These are phyloP conservation scores for Pseudochirops corinnae DNA, from an alignment of 2,797 vertebrate species.

Conservation along the genomic window DNA sequence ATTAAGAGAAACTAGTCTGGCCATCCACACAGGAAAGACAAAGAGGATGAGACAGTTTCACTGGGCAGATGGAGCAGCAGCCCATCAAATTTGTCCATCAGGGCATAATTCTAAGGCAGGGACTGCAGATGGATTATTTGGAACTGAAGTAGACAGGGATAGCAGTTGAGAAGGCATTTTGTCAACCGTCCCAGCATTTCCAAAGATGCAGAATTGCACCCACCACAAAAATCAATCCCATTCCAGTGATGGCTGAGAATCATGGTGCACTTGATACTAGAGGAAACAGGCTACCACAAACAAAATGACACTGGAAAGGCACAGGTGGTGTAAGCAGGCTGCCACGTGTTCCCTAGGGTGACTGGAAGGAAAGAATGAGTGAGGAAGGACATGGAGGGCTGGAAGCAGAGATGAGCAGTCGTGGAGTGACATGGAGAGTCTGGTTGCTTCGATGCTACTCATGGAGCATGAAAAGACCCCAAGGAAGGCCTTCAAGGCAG, in stretches of 20 bases:
- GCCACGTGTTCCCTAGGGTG: background rate
- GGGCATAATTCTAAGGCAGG: background rate
- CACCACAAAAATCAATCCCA: background rate
- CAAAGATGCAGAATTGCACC: background rate
- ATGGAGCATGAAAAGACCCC: background rate
- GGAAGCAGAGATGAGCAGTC: background rate
- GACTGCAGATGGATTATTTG: background rate
- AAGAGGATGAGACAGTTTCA: background rate
- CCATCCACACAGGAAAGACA: background rate
- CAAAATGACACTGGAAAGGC: background rate
- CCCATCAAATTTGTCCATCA: background rate
- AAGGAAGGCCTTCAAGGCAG: background rate
- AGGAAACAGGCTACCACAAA: background rate
- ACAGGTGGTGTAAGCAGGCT: background rate
- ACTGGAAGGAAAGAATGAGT: background rate
- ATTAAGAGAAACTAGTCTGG: background rate
- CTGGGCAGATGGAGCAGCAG: background rate
- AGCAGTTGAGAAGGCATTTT: background rate
- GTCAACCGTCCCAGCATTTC: background rate
- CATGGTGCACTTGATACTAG: fast-evolving
- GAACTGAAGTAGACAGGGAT: background rate
- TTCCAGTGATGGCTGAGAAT: background rate
- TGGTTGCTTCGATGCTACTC: too few species aligned
- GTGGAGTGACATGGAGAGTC: background rate
- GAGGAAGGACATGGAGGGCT: background rate